phyloP scores from a whole-genome alignment of 2,113 vertebrate genomes.

The Trinectes maculatus region DNA sequence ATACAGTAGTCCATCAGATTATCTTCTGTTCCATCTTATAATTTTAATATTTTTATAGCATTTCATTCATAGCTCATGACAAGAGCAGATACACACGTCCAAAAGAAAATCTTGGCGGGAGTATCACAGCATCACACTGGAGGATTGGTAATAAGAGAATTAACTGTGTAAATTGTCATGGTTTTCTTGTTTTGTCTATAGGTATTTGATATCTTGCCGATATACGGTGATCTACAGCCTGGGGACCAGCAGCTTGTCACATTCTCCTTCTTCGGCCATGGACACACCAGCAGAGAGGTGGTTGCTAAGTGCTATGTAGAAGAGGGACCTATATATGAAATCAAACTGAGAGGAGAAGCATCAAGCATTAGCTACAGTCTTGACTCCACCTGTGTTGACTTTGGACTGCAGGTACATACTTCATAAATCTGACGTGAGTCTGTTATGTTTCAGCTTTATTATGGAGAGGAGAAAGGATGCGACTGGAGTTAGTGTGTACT shows the following conservation, averaged over 20 bases:
- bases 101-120: too few species aligned
- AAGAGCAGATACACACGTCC: background rate
- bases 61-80: background rate
- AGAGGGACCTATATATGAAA: slow-evolving; percentile 86
- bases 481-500: too few species aligned
- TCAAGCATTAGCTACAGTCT: slow-evolving; percentile 83
- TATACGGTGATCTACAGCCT: slow-evolving; percentile 81
- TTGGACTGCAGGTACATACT: slow-evolving; percentile 85
- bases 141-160: too few species aligned
- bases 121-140: too few species aligned
- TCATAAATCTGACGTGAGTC: too few species aligned
- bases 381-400: slow-evolving; percentile 77
- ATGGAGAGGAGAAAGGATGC: too few species aligned
- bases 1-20: too few species aligned
- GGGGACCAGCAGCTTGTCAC: slow-evolving; percentile 78
- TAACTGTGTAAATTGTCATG: too few species aligned
- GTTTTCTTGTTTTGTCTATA: slow-evolving; percentile 50
- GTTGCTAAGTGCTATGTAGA: slow-evolving; percentile 84
- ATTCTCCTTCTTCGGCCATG: slow-evolving; percentile 86
- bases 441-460: too few species aligned
- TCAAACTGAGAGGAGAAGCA: slow-evolving; percentile 84
- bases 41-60: background rate
- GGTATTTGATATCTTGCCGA: slow-evolving; percentile 88
- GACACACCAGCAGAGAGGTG: slow-evolving; percentile 69
- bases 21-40: too few species aligned